A percentile compares a stretch with the other conserved stretches of the same genome.
phyloP scores from a whole-genome alignment of 2,888 invertebrate species.

The Lasioglossum leucozonium region DNA sequence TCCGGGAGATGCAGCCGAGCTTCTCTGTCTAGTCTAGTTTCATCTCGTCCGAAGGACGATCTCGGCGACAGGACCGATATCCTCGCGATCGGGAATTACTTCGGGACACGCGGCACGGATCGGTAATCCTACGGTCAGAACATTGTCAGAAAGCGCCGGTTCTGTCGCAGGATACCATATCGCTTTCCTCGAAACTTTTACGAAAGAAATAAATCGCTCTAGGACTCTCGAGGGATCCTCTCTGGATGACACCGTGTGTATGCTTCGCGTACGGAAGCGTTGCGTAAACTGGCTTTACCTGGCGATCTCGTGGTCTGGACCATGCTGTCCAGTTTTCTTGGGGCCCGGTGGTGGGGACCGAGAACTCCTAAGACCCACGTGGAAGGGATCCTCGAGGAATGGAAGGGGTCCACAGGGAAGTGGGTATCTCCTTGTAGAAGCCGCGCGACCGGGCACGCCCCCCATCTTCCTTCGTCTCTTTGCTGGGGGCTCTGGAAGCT shows the following conservation, averaged over 20 bases:
- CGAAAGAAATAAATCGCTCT: slow-evolving; percentile 4
- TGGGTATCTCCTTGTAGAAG: slow-evolving; percentile 81
- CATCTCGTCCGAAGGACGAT: slow-evolving; percentile 16
- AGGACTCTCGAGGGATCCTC: slow-evolving; percentile 36
- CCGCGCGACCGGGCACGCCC: slow-evolving; percentile 81
- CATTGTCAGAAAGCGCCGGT: slow-evolving; percentile 1
- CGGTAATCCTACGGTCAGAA: neutral
- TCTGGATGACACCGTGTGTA: slow-evolving; percentile 61
- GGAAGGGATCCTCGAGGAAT: slow-evolving; percentile 76
- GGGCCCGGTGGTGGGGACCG: slow-evolving; percentile 70
- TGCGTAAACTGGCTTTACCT: slow-evolving; percentile 82
- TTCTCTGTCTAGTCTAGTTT: slow-evolving; percentile 13
- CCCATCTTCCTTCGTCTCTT: slow-evolving; percentile 74
- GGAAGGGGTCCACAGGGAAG: slow-evolving; percentile 76
- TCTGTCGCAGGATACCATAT: slow-evolving; percentile 18
- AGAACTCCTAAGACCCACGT: slow-evolving; percentile 69
- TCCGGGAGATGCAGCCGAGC: neutral
- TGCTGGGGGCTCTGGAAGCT: slow-evolving; percentile 75
- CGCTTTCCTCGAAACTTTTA: neutral
- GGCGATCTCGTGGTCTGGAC: slow-evolving; percentile 83
- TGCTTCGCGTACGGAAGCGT: slow-evolving; percentile 79
- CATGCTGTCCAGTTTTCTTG: slow-evolving; percentile 82
- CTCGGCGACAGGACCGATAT: neutral
- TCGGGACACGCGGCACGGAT: neutral
- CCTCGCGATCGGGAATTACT: neutral